Conservation (phyloP, 2,797 vertebrate genomes). For the Darevskia mixta region DNA sequence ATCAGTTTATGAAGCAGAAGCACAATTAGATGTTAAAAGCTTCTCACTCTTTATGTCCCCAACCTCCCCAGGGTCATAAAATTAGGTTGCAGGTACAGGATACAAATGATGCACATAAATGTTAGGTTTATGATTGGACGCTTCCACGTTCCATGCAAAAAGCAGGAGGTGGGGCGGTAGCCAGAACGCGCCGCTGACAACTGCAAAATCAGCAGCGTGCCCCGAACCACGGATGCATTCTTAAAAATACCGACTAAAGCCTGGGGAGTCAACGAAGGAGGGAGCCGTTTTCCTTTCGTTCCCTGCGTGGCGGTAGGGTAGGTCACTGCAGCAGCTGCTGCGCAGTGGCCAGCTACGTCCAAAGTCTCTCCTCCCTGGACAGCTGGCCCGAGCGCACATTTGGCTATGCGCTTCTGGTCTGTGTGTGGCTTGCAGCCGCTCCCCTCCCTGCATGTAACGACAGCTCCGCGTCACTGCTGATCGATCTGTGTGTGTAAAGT, state of each 20-base stretch:
- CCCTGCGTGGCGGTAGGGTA: background rate
- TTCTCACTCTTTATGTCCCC: too few relatives aligned
- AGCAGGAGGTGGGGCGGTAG: background rate
- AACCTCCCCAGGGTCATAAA: too few relatives aligned
- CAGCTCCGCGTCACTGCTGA: background rate
- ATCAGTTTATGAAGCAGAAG: too few relatives aligned
- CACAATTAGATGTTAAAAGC: too few relatives aligned
- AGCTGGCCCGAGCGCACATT: conserved; percentile 48
- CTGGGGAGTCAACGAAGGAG: background rate
- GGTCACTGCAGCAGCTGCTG: background rate
- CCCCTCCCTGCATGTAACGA: background rate
- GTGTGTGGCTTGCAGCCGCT: background rate
- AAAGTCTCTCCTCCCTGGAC: background rate
- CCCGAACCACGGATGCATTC: background rate
- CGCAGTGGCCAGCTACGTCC: background rate
- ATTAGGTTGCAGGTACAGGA: background rate
- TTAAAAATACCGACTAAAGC: background rate
- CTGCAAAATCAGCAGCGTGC: too few relatives aligned
- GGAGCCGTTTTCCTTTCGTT: background rate
- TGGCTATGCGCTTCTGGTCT: conserved; percentile 14
- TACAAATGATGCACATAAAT: background rate
- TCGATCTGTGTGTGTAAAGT: background rate
- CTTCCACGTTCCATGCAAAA: background rate
- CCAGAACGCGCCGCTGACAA: background rate
- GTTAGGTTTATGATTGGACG: too few relatives aligned